A percentile compares a stretch with the other conserved stretches of the same genome.
phyloP scores from a whole-genome alignment of 2,113 vertebrate genomes.

The Cyanocitta stelleri region DNA sequence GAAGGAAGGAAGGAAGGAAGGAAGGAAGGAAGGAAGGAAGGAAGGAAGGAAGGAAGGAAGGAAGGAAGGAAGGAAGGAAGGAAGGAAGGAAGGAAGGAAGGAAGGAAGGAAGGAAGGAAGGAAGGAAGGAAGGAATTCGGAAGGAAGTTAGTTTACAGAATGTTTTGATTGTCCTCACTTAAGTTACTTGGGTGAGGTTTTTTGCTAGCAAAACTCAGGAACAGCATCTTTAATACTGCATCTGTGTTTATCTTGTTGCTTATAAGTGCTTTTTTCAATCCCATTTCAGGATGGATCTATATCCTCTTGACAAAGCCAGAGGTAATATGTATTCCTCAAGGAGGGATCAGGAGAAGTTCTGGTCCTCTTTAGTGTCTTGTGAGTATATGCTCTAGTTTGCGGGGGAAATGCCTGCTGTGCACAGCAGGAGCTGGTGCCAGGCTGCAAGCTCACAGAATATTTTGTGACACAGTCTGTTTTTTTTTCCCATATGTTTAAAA shows the following conservation, averaged over 20 bases:
- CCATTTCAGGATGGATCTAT: background rate
- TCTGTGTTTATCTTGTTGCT: background rate
- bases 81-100: too few relatives aligned
- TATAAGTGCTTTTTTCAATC: background rate
- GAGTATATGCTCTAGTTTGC: background rate
- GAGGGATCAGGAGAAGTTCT: background rate
- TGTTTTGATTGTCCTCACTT: background rate
- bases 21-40: background rate
- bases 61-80: too few relatives aligned
- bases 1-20: background rate
- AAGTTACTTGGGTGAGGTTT: background rate
- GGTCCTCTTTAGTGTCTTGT: slow-evolving; percentile 1
- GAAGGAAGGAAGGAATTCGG: too few relatives aligned
- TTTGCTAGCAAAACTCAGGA: background rate
- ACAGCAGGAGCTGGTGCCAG: slow-evolving; percentile 64
- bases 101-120: too few relatives aligned
- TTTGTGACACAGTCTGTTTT: background rate
- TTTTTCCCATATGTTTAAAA: background rate
- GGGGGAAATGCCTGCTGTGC: slow-evolving; percentile 58
- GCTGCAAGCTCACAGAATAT: background rate
- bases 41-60: background rate
- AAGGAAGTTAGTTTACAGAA: background rate
- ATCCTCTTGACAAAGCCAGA: background rate
- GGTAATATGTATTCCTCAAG: background rate
- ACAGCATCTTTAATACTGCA: background rate